Evolutionary conservation across 2,888 invertebrate genomes (phyloP).

Genomic region (Prenolepis imparis): DNA sequence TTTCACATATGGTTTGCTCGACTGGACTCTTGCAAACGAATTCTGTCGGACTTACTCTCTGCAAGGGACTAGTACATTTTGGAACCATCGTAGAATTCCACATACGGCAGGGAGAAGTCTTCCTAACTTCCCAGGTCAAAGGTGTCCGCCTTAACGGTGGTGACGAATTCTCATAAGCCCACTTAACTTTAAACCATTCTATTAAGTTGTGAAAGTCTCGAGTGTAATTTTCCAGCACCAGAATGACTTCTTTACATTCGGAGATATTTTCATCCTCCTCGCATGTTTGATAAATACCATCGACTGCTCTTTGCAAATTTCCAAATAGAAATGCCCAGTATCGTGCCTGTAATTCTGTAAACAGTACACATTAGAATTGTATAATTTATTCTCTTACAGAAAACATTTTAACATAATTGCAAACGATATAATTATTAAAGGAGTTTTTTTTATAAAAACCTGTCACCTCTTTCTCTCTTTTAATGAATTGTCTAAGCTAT

Average conservation of each 20-base stretch:
- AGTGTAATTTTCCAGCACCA: slow-evolving; percentile 97
- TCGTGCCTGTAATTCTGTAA: slow-evolving; percentile 92
- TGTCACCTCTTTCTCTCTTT: background rate
- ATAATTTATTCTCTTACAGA: background rate
- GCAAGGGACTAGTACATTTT: slow-evolving; percentile 86
- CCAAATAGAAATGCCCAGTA: slow-evolving; percentile 99
- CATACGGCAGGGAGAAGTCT: slow-evolving; percentile 89
- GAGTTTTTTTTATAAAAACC: background rate
- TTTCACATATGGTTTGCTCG: slow-evolving; percentile 85
- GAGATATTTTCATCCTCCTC: slow-evolving; percentile 97
- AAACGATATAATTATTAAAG: background rate
- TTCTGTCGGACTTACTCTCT: slow-evolving; percentile 81
- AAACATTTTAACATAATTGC: background rate
- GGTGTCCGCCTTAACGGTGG: slow-evolving; percentile 94
- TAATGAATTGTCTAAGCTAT: background rate
- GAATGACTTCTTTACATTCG: slow-evolving; percentile 98
- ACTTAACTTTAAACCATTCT: slow-evolving; percentile 97
- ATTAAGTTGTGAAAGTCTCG: slow-evolving; percentile 97
- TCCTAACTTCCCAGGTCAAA: slow-evolving; percentile 98
- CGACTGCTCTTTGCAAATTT: slow-evolving; percentile 96
- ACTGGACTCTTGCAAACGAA: slow-evolving; percentile 81
- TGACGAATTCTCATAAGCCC: slow-evolving; percentile 97
- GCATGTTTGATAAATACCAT: slow-evolving; percentile 98
- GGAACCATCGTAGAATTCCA: slow-evolving; percentile 80
- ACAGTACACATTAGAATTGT: slow-evolving; percentile 1